Conservation (phyloP, 2,888 invertebrate species). For the Cataglyphis livida region DNA sequence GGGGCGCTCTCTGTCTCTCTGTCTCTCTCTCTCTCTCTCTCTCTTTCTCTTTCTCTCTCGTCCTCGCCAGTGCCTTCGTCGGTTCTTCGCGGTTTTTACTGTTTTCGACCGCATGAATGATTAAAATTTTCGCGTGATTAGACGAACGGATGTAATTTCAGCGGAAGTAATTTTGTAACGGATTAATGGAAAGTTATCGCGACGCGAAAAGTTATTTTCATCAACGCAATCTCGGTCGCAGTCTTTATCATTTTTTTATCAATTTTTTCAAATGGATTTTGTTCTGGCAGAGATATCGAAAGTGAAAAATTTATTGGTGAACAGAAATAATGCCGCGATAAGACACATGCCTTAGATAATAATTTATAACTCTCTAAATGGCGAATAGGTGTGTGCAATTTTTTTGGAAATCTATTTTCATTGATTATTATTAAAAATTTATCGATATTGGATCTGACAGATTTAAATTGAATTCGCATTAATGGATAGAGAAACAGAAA, state of each 20-base stretch:
- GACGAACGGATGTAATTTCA: not conserved
- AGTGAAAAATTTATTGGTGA: not conserved
- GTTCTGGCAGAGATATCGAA: too few species aligned
- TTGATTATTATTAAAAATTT: not conserved
- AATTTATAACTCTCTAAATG: not conserved
- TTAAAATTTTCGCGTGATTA: not conserved
- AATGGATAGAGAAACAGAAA: not conserved
- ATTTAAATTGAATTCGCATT: slow-evolving; percentile 1
- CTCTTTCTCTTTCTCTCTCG: not conserved
- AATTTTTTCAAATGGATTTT: not conserved
- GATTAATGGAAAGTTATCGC: not conserved
- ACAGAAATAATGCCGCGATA: not conserved
- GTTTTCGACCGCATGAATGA: not conserved
- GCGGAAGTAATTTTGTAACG: not conserved
- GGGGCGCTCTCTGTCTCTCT: not conserved
- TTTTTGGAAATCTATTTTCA: not conserved
- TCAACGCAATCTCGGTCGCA: not conserved
- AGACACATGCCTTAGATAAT: not conserved
- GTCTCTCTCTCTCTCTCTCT: not conserved
- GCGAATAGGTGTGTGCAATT: not conserved
- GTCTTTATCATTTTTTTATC: too few species aligned
- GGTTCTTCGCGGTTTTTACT: not conserved
- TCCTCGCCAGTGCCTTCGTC: not conserved
- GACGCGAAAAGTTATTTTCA: not conserved
- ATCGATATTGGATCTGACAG: not conserved